Conservation (phyloP, 2,888 invertebrate genomes). For the Girardia tigrina region DNA sequence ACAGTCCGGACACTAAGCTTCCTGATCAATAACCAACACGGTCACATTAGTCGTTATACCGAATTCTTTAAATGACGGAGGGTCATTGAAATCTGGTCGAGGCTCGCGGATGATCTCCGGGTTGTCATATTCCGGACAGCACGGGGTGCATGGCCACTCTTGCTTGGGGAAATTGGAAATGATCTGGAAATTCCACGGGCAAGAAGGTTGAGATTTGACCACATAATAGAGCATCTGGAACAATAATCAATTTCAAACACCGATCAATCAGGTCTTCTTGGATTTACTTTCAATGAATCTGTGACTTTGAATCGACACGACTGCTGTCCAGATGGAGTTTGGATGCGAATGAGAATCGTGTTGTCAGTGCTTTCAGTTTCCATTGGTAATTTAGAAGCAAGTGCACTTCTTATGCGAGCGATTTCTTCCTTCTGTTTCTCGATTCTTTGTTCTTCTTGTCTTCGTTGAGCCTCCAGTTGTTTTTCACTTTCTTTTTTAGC, state of each 20-base stretch:
- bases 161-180: background rate
- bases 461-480: background rate
- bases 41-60: background rate
- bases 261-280: too few relatives aligned
- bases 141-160: background rate
- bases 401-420: background rate
- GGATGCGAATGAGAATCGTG: background rate
- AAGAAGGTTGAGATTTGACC: background rate
- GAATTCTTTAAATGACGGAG: background rate
- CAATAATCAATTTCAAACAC: background rate
- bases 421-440: background rate
- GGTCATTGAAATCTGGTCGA: background rate
- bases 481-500: constrained; percentile 4
- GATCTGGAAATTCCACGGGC: background rate
- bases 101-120: background rate
- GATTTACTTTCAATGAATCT: constrained; percentile 1
- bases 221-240: constrained; percentile 20
- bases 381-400: background rate
- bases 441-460: background rate
- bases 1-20: too few relatives aligned
- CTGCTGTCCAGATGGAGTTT: background rate
- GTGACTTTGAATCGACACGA: background rate
- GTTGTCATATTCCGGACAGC: background rate
- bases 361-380: background rate
- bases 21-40: background rate